A percentile compares a stretch with the other conserved stretches of the same genome.
phyloP scores from a whole-genome alignment of 2,797 vertebrate species.

The Nasua narica region DNA sequence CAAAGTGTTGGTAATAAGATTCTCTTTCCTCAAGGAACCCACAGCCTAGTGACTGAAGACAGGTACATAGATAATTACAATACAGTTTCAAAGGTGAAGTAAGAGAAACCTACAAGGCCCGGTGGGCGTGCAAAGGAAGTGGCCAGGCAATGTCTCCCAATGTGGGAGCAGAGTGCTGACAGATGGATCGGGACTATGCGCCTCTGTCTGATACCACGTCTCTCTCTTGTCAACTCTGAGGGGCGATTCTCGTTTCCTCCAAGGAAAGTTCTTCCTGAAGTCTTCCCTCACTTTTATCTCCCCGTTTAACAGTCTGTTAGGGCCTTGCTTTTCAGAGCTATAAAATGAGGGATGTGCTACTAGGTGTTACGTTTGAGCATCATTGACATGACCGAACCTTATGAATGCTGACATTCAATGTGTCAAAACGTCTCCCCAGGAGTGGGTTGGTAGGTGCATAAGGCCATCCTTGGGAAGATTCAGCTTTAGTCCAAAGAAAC shows the following conservation, averaged over 20 bases:
- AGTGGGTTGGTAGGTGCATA: not conserved
- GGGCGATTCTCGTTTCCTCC: not conserved
- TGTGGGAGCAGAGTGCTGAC: not conserved
- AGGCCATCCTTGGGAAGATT: not conserved
- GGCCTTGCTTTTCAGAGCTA: not conserved
- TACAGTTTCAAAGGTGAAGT: not conserved
- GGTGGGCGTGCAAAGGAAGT: not conserved
- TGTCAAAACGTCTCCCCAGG: not conserved
- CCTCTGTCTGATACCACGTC: not conserved
- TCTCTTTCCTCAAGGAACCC: not conserved
- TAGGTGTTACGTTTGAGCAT: not conserved
- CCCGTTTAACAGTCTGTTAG: not conserved
- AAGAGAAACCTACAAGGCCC: not conserved
- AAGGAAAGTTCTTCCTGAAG: not conserved
- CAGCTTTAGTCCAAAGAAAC: not conserved
- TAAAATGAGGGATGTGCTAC: not conserved
- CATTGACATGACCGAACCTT: not conserved
- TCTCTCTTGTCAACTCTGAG: not conserved
- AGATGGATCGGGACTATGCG: not conserved
- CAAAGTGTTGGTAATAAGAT: not conserved
- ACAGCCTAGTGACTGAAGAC: not conserved
- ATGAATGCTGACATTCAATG: not conserved
- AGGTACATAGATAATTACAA: not conserved
- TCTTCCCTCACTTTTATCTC: not conserved
- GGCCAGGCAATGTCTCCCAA: not conserved